Conservation (phyloP, 2,888 invertebrate genomes). For the Cephalotes varians region DNA sequence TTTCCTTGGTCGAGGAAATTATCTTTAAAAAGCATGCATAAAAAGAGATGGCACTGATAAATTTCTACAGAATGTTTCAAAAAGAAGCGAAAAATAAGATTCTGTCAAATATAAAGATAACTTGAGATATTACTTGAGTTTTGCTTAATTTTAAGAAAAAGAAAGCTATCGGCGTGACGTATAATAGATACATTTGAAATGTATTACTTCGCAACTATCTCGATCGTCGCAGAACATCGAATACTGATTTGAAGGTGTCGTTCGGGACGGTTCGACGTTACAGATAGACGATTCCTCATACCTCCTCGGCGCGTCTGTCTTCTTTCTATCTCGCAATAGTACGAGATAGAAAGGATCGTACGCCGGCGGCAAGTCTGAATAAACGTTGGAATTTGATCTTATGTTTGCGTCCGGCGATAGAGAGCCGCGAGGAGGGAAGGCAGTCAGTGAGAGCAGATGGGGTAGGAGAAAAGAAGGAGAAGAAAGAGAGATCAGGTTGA, state of each 20-base stretch:
- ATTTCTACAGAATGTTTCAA: not conserved
- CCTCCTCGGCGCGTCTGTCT: conserved; percentile 14
- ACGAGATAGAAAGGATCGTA: conserved; percentile 31
- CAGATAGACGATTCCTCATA: conserved; percentile 62
- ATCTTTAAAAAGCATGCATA: not conserved
- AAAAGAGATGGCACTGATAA: not conserved
- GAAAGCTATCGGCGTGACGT: not conserved
- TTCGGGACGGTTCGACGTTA: conserved; percentile 46
- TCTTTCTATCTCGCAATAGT: conserved; percentile 6
- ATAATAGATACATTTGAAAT: conserved; percentile 26
- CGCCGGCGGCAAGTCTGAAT: conserved; percentile 46
- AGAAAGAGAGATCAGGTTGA: conserved; percentile 22
- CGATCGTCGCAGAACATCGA: conserved; percentile 45
- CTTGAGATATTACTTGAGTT: not conserved
- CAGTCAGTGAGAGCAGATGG: not conserved
- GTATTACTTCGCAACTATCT: conserved; percentile 52
- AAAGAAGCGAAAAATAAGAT: not conserved
- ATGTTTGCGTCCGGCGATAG: conserved; percentile 66
- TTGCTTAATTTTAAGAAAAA: not conserved
- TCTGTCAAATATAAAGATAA: not conserved
- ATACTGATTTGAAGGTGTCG: conserved; percentile 62
- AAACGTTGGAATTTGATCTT: conserved; percentile 77
- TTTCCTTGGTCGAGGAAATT: not conserved
- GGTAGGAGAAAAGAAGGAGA: not conserved
- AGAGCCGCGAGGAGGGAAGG: conserved; percentile 14